phyloP scores from a whole-genome alignment of 2,797 vertebrate genomes.

The Halcyon leucocephala region DNA sequence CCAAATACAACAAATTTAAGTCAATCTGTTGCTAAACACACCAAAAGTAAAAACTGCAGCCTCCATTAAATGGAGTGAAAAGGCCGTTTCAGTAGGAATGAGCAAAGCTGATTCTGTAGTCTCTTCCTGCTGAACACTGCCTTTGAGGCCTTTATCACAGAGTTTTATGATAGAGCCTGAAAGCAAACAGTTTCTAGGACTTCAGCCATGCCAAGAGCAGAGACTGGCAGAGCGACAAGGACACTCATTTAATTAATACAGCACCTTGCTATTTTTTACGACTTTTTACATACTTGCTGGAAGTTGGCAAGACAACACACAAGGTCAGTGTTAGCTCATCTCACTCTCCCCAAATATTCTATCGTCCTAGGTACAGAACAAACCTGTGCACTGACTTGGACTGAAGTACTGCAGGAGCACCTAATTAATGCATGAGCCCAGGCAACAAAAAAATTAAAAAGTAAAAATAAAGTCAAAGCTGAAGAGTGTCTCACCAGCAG shows the following conservation, averaged over 20 bases:
- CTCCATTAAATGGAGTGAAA: neutral
- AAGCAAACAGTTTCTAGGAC: constrained; percentile 35
- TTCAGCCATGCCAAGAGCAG: constrained; percentile 10
- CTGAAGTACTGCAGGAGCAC: neutral
- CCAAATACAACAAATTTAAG: constrained; percentile 61
- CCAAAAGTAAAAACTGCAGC: constrained; percentile 29
- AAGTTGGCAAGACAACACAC: constrained; percentile 25
- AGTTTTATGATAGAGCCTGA: constrained; percentile 21
- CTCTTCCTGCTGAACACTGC: neutral
- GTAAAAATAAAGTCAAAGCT: neutral
- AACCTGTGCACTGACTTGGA: neutral
- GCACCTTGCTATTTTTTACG: constrained; percentile 13
- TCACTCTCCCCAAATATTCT: constrained; percentile 10
- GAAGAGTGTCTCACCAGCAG: neutral
- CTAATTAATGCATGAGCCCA: neutral
- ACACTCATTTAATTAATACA: constrained; percentile 38
- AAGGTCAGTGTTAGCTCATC: neutral
- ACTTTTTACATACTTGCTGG: constrained; percentile 47
- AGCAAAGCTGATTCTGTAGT: neutral
- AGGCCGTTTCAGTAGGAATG: neutral
- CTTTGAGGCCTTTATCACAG: constrained; percentile 23
- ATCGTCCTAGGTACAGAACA: neutral
- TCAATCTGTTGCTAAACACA: constrained; percentile 51
- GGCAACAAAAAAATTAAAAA: neutral
- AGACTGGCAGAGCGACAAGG: constrained; percentile 11